phyloP scores from a whole-genome alignment of 2,113 vertebrate species.

The Psittacula cyanocephala region DNA sequence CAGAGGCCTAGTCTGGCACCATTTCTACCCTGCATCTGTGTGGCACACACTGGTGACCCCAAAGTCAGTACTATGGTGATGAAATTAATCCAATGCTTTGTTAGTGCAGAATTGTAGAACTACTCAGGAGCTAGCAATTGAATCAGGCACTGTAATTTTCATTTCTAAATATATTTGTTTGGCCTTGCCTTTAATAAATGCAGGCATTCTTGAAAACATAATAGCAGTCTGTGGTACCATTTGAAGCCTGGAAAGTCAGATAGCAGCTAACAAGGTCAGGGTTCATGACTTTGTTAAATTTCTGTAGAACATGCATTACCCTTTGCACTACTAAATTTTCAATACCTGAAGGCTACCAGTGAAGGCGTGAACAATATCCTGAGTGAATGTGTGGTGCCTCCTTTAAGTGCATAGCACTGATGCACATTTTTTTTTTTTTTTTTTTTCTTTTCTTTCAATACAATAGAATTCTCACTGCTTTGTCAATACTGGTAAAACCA shows the following conservation, averaged over 20 bases:
- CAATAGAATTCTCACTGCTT: not conserved
- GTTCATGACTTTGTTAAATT: not conserved
- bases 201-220: not conserved
- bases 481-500: not conserved
- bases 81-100: not conserved
- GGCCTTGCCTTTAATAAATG: not conserved
- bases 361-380: accelerated
- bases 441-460: not conserved
- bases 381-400: not conserved
- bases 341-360: not conserved
- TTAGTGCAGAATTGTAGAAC: not conserved
- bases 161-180: not conserved
- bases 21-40: not conserved
- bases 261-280: not conserved
- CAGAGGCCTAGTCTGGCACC: not conserved
- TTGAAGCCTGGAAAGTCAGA: not conserved
- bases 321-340: not conserved
- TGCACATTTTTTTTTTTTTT: not conserved
- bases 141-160: not conserved
- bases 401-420: not conserved
- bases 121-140: not conserved
- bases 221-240: not conserved
- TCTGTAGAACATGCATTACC: not conserved
- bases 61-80: not conserved
- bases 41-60: not conserved